Conservation (phyloP, 2,113 vertebrate species). For the Scortum barcoo region DNA sequence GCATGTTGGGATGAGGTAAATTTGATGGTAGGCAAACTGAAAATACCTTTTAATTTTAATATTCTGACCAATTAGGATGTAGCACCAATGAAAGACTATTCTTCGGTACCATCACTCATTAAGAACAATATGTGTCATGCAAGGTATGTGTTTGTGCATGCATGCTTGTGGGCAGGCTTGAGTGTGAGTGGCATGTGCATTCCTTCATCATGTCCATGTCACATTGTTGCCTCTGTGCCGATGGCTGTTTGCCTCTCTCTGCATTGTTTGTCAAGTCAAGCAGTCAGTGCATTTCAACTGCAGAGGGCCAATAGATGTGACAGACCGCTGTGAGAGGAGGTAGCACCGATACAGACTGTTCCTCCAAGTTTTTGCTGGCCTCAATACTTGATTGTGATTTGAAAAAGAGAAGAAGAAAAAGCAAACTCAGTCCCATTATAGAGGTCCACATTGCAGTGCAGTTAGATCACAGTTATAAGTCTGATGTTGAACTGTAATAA, state of each 20-base stretch:
- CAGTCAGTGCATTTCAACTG: constrained; percentile 13
- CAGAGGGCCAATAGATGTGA: constrained; percentile 5
- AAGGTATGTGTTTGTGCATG: neutral
- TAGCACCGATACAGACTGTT: neutral
- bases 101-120: neutral
- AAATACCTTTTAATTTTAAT: neutral
- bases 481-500: constrained; percentile 54
- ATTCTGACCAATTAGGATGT: neutral
- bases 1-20: neutral
- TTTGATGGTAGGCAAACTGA: neutral
- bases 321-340: constrained; percentile 18
- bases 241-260: constrained; percentile 30
- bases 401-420: neutral
- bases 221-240: constrained; percentile 43
- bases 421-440: neutral
- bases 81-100: neutral
- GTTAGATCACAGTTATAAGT: constrained; percentile 44
- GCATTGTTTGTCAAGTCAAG: constrained; percentile 32
- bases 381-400: constrained; percentile 15
- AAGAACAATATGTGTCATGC: neutral
- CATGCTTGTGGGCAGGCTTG: neutral
- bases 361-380: constrained; percentile 13
- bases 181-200: constrained; percentile 8
- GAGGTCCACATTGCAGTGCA: constrained; percentile 3
- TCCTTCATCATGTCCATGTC: constrained; percentile 36